Conservation (phyloP, 2,113 vertebrate species). For the Mirza zaza region DNA sequence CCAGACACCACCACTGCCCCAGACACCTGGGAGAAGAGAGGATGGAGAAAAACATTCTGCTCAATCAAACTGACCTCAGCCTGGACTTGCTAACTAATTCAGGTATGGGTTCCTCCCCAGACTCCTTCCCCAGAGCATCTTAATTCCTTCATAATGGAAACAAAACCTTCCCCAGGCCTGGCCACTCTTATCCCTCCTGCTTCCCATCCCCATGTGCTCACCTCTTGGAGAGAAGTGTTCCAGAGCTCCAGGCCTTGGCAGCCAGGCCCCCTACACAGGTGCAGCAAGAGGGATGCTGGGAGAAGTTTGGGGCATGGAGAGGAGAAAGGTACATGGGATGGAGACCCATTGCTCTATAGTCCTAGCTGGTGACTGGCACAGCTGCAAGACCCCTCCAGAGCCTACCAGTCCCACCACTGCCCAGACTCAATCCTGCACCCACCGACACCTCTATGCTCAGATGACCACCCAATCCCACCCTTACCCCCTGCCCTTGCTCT, state of each 20-base stretch:
- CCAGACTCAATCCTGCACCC: not conserved
- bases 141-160: not conserved
- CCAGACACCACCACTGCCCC: conserved; percentile 88
- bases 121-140: not conserved
- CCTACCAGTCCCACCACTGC: not conserved
- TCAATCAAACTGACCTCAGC: not conserved
- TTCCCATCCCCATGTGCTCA: not conserved
- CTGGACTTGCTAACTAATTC: conserved; percentile 5
- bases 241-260: conserved; percentile 52
- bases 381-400: not conserved
- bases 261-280: conserved; percentile 30
- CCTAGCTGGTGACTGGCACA: not conserved
- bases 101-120: not conserved
- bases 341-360: not conserved
- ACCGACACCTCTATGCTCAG: not conserved
- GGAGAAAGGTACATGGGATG: not conserved
- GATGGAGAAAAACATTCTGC: not conserved
- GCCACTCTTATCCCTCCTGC: not conserved
- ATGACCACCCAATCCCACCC: not conserved
- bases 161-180: not conserved
- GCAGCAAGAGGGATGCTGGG: conserved; percentile 48
- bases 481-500: not conserved
- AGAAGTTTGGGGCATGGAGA: not conserved
- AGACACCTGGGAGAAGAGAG: conserved; percentile 80
- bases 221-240: conserved; percentile 73